These are phyloP conservation scores for Leptinotarsa lineolata DNA, from an alignment of 1,140 invertebrate species.

Conservation along the genomic window DNA sequence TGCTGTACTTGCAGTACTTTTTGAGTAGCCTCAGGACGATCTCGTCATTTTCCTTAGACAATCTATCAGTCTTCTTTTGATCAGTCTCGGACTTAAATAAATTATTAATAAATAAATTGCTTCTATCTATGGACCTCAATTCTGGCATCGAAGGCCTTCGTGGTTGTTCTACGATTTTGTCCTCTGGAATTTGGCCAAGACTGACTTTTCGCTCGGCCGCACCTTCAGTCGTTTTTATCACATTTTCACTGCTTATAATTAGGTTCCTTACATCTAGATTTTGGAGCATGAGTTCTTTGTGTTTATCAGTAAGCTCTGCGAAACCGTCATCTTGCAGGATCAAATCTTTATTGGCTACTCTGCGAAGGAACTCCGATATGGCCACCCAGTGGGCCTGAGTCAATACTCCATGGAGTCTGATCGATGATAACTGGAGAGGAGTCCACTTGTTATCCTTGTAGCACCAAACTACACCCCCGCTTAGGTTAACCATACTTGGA, in stretches of 20 bases:
- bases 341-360: slow-evolving; percentile 63
- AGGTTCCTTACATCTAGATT: slow-evolving; percentile 34
- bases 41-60: slow-evolving; percentile 51
- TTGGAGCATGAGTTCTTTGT: slow-evolving; percentile 48
- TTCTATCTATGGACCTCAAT: slow-evolving; percentile 44
- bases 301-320: slow-evolving; percentile 52
- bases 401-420: slow-evolving; percentile 64
- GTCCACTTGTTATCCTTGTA: slow-evolving; percentile 66
- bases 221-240: slow-evolving; percentile 45
- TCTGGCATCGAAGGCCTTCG: slow-evolving; percentile 48
- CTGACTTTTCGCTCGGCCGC: slow-evolving; percentile 42
- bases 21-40: slow-evolving; percentile 52
- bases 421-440: slow-evolving; percentile 66
- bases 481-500: slow-evolving; percentile 62
- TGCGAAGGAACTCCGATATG: slow-evolving; percentile 64
- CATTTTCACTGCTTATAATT: slow-evolving; percentile 33
- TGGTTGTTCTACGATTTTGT: slow-evolving; percentile 46
- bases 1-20: slow-evolving; percentile 55
- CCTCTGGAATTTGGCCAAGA: slow-evolving; percentile 48
- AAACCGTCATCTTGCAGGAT: slow-evolving; percentile 60
- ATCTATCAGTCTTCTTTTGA: slow-evolving; percentile 47
- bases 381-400: slow-evolving; percentile 66
- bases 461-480: slow-evolving; percentile 66
- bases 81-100: slow-evolving; percentile 49
- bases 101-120: slow-evolving; percentile 53